Conservation (phyloP, 1,140 invertebrate species). For the Solenopsis fugax region DNA sequence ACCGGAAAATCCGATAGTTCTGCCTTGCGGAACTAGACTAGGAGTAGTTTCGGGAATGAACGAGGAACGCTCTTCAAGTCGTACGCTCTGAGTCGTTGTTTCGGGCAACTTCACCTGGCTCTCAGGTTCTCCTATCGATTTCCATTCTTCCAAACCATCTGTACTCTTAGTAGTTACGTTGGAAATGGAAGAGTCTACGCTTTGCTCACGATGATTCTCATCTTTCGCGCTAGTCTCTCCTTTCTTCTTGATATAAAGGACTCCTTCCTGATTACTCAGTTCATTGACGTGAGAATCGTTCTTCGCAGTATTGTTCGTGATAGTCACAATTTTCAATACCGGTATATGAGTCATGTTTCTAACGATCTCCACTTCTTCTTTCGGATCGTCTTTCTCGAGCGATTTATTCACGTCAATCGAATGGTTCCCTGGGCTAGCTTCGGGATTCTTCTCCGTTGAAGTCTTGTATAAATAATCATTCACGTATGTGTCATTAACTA, state of each 20-base stretch:
- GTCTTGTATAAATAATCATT: conserved; percentile 70
- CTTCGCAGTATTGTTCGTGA: not conserved
- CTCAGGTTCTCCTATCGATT: not conserved
- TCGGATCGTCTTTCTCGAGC: conserved; percentile 64
- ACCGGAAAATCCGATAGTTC: conserved; percentile 77
- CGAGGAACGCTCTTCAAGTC: conserved; percentile 5
- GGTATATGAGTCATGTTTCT: conserved; percentile 70
- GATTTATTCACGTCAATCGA: conserved; percentile 22
- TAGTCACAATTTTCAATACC: conserved; percentile 67
- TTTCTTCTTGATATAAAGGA: not conserved
- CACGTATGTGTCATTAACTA: conserved; percentile 81
- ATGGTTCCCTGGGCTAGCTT: not conserved
- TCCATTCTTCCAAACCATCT: not conserved
- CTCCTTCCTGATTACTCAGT: not conserved
- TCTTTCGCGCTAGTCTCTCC: not conserved
- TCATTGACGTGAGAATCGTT: not conserved
- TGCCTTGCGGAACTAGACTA: conserved; percentile 72
- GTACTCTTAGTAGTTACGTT: not conserved
- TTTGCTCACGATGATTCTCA: conserved; percentile 3
- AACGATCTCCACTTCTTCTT: conserved; percentile 80
- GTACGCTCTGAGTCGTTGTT: not conserved
- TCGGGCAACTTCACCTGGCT: not conserved
- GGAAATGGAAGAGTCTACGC: not conserved
- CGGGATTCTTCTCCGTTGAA: not conserved
- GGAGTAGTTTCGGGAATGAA: not conserved